Base-by-base conservation (phyloP, 1,140 invertebrate genomes). In the Caenorhabditis inopinata region DNA sequence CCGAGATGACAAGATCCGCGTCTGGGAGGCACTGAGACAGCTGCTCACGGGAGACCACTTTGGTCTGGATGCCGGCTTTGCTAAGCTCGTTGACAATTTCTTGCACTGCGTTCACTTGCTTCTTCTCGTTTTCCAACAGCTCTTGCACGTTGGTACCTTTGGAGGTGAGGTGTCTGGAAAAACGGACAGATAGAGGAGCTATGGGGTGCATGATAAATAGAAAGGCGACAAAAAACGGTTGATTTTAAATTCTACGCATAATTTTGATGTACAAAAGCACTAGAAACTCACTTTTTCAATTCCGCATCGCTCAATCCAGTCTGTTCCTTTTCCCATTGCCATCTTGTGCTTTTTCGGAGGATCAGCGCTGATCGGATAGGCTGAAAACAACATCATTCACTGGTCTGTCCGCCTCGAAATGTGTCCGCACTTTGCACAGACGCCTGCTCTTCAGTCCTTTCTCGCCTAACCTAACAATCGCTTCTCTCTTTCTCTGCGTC, bases 1-100 rank as follows among this genome's bases (percentile, higher is more conserved):
- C 94, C 0, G 96, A 94, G 16, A 99, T 91, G 74, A 99, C 92
- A 47, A 95, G 91, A 91, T 99, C 96, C 21, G 95, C 95, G 95
- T 96, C 97, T 75, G 93, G 91, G 83, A 98, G 92, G 53, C 92
- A 89, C 32, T 94, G 92, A 79, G 82, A 53, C 18, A 81, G 87
- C 14, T 87, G 51, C 5, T 78, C 45, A 11, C 85, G 79, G 6
- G 80, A 75, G 2, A 87, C 87, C 27, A 87, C 81, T 23, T 74
- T 74, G 21, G 78, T 76, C 32, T 87, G 79, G 76, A 88, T 89
- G 1, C 82, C 80, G 32, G 42, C 77, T 48, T 78, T 51, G 1
- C 21, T 38, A 16, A 79, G 46, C 23, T 23, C 29, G 5, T 7
- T 42, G 6, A 47, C 18, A 7, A 35, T 46, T 14, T 53, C 11